Evolutionary conservation across 1,140 invertebrate species (phyloP).

Genomic region (Danaus melanippus): DNA sequence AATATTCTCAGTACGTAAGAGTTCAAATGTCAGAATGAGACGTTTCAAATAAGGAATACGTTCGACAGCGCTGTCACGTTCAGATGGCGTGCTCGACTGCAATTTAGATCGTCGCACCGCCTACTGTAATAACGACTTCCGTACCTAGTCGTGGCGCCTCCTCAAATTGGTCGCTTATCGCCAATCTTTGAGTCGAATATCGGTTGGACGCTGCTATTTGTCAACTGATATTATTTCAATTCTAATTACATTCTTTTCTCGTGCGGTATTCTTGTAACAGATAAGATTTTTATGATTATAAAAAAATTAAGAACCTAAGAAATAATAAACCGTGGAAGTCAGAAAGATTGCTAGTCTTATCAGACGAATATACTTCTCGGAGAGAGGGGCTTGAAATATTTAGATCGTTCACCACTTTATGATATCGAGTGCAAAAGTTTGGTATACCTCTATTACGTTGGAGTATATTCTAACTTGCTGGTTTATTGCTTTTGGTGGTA

Average conservation of each 20-base stretch:
- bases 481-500: conserved; percentile 21
- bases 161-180: conserved; percentile 71
- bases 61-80: conserved; percentile 67
- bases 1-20: conserved; percentile 45
- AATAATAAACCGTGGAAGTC: too few relatives aligned
- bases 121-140: conserved; percentile 71
- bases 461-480: conserved; percentile 11
- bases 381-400: conserved; percentile 18
- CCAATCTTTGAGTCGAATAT: conserved; percentile 65
- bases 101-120: conserved; percentile 63
- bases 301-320: too few relatives aligned
- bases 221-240: conserved; percentile 30
- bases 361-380: background rate
- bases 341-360: background rate
- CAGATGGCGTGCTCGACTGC: conserved; percentile 63
- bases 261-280: conserved; percentile 6
- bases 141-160: conserved; percentile 67
- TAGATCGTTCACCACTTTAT: conserved; percentile 18
- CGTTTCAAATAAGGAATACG: conserved; percentile 65
- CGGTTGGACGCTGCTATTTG: conserved; percentile 60
- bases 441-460: conserved; percentile 18
- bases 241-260: conserved; percentile 19
- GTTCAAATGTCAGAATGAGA: conserved; percentile 56
- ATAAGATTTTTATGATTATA: conserved; percentile 10
- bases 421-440: conserved; percentile 18